These are phyloP conservation scores for Tribolium castaneum DNA, from an alignment of 1,140 invertebrate species.

Conservation along the genomic window DNA sequence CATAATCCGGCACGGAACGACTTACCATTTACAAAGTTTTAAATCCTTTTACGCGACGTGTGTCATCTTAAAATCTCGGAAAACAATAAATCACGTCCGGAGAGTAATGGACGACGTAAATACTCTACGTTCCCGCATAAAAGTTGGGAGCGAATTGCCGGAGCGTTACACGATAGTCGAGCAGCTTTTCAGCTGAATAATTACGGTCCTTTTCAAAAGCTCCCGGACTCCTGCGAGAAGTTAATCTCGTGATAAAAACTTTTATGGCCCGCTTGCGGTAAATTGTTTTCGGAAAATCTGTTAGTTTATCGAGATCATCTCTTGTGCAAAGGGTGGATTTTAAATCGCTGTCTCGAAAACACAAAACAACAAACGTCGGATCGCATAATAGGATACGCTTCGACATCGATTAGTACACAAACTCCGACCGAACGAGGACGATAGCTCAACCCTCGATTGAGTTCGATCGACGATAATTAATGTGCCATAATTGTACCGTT, in stretches of 20 bases:
- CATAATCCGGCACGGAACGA: conserved; percentile 11
- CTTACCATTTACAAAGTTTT: conserved; percentile 35
- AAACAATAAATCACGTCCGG: conserved; percentile 38
- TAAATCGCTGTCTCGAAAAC: neutral
- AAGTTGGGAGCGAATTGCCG: conserved; percentile 31
- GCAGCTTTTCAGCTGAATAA: conserved; percentile 41
- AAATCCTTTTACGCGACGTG: conserved; percentile 39
- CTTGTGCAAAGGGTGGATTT: neutral
- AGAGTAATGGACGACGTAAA: conserved; percentile 37
- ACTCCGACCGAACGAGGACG: neutral
- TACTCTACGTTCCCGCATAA: conserved; percentile 28
- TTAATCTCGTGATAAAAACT: conserved; percentile 40
- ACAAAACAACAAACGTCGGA: conserved; percentile 16
- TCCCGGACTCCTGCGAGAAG: conserved; percentile 30
- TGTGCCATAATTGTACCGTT: conserved; percentile 7
- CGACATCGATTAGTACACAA: conserved; percentile 3
- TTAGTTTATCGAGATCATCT: conserved; percentile 31
- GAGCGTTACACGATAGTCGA: conserved; percentile 39
- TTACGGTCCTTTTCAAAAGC: conserved; percentile 37
- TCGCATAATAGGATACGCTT: neutral
- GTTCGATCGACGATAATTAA: conserved; percentile 15
- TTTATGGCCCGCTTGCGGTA: conserved; percentile 37
- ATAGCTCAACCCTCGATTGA: neutral
- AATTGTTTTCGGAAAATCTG: conserved; percentile 39
- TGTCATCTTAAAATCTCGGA: conserved; percentile 39